Base-by-base conservation (phyloP, 2,797 vertebrate species). In the Melanogrammus aeglefinus region DNA sequence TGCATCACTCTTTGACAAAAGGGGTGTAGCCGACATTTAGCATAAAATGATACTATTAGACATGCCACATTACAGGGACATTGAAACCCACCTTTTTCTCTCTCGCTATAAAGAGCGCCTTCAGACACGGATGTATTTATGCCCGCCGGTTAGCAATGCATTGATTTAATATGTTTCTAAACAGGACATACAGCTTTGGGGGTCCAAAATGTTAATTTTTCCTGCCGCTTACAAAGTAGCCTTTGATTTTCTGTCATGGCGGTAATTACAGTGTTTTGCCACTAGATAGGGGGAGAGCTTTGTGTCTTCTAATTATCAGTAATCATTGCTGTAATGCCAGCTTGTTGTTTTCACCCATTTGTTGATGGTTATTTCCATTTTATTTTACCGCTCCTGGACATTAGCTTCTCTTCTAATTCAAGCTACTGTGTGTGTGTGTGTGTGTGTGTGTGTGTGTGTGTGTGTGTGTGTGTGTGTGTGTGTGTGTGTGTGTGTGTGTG, bases 141-240 rank as follows among this genome's bases (percentile, higher is more conserved):
- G 92, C 90, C 86, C 86, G 86, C 90, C 94, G 95, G 96, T 96
- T 96, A 95, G 96, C 94, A 89, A 95, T 95, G 96, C 97, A 98
- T 98, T 97, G 97, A 99, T 98, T 99, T 97, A 97, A 98, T 97
- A 97, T 95, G 95, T 96, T 96, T 96, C 95, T 97, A 98, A 97
- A 97, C 96, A 97, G 96, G 96, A 96, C 95, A 95, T 96, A 96
- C 96, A 96, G 96, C 96, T 96, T 95, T 95, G 76, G 93, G 57
- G 96, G 96, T 95, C 95, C 93, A 91, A 96, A 95, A 96, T 97
- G 96, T 97, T 96, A 96, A 98, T 97, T 98, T 97, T 97, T 97
- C 95, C 95, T 96, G 96, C 95, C 88, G 96, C 96, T 96, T 95
- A 96, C 96, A 96, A 96, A 96, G 95, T 95, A 95, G 95, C 95